Evolutionary conservation across 1,140 invertebrate genomes (phyloP), one percentile per base, ranked within the genome.

Genomic region (Pinna nobilis): DNA sequence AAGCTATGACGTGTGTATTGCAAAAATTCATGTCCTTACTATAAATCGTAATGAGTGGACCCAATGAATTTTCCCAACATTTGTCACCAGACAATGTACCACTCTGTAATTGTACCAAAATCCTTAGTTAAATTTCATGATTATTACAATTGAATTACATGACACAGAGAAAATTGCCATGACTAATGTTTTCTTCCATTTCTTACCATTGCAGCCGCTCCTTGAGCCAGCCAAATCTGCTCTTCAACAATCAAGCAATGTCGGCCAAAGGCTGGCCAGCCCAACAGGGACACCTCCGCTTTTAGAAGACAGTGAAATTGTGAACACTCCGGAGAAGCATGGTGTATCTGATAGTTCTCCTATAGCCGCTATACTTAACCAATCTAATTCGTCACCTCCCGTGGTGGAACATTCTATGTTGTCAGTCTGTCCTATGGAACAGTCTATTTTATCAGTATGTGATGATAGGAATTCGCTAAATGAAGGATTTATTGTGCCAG

Each of bases 401-500:
- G 61, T 73, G 25, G 25, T 72, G 18, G 70, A 80, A 13, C 63
- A 72, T 13, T 79, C 77, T 15, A 47, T 55, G 20, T 47, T 71
- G 30, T 77, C 80, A 11, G 39, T 74, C 1, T 66, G 65, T 4
- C 49, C 77, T 32, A 66, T 70, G 13, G 79, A 82, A 28, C 55
- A 76, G 23, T 81, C 80, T 25, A 50, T 78, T 33, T 23, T 78
- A 11, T 82, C 78, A 7, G 44, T 60, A 11, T 70, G 66, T 35
- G 77, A 80, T 35, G 72, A 77, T 32, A 65, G 64, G n/a, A 76
- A 72, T 28, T 78, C 77, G 0, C 64, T 84, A 0, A 84, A 84
- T 47, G 80, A 82, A 64, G 80, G 82, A 1, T 84, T 84, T 64
- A 84, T 85, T 7, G 41, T 68, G 9, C 64, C 44, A 9, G 79